These are phyloP conservation scores for Mythimna impura DNA, from an alignment of 2,888 invertebrate genomes.

Conservation along the genomic window DNA sequence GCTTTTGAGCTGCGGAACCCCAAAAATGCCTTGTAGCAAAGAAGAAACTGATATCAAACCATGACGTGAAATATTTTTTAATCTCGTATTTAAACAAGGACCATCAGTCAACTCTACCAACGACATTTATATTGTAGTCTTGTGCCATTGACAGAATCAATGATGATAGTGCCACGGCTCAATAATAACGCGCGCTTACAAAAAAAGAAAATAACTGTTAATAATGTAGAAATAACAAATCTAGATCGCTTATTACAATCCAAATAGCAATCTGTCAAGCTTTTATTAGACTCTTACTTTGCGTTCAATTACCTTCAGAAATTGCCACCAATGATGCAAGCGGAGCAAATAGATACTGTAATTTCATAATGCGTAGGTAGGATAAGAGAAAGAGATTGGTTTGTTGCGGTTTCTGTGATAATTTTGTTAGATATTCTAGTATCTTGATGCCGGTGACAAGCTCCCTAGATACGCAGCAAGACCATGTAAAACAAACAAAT, in stretches of 20 bases:
- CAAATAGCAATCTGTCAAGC: conserved; percentile 24
- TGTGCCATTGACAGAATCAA: background rate
- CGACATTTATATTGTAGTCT: background rate
- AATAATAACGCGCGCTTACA: background rate
- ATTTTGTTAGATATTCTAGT: conserved; percentile 1
- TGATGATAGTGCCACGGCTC: background rate
- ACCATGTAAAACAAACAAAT: background rate
- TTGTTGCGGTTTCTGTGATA: conserved; percentile 28
- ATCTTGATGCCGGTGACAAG: background rate
- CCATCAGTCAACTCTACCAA: too few relatives aligned
- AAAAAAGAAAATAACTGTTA: background rate
- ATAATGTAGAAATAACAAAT: conserved; percentile 1
- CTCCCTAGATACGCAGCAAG: background rate
- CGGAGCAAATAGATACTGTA: conserved; percentile 50
- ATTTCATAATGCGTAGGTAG: conserved; percentile 53
- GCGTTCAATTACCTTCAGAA: conserved; percentile 41
- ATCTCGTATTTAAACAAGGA: too few relatives aligned
- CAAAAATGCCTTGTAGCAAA: background rate
- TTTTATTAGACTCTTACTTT: conserved; percentile 40
- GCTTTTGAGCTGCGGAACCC: too few relatives aligned
- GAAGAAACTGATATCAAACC: background rate
- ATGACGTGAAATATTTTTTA: background rate
- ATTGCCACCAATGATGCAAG: conserved; percentile 61
- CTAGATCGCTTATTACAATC: conserved; percentile 18
- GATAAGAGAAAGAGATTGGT: conserved; percentile 38